Conservation (phyloP, 2,113 vertebrate genomes). For the Erinaceus europaeus region DNA sequence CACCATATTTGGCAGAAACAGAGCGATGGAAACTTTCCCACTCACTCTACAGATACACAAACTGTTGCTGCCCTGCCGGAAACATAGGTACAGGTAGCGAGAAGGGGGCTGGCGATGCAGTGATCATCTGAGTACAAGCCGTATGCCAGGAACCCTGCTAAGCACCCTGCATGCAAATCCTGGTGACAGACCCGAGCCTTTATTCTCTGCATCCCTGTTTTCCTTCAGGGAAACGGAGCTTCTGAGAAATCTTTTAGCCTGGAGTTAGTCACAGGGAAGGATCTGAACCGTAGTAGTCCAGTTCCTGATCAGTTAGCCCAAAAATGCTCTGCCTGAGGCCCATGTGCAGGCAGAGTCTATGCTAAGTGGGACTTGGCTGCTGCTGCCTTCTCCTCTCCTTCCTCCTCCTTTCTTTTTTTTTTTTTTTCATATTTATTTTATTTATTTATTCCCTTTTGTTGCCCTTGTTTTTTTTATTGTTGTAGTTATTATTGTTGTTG, state of each 20-base stretch:
- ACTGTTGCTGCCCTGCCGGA: background rate
- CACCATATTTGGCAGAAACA: slow-evolving; percentile 37
- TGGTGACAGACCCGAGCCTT: background rate
- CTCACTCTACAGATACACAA: background rate
- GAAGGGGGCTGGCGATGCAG: background rate
- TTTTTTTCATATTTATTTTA: no score
- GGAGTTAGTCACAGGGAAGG: background rate
- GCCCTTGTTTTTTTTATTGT: no score
- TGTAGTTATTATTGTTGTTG: no score
- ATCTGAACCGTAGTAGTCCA: background rate
- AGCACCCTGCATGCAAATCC: background rate
- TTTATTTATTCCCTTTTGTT: no score
- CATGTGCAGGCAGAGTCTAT: no score
- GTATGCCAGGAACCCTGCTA: background rate
- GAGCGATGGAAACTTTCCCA: slow-evolving; percentile 13
- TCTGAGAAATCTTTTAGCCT: background rate
- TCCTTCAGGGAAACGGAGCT: background rate
- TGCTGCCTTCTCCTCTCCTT: no score
- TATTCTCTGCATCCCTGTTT: background rate
- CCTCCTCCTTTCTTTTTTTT: no score
- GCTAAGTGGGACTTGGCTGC: no score
- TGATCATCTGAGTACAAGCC: background rate
- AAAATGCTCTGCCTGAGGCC: background rate
- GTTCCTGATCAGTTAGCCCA: no score
- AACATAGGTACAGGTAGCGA: background rate